Evolutionary conservation across 2,113 vertebrate genomes (phyloP), one percentile per base, ranked within the genome.

Genomic region (Chloroceryle aenea): DNA sequence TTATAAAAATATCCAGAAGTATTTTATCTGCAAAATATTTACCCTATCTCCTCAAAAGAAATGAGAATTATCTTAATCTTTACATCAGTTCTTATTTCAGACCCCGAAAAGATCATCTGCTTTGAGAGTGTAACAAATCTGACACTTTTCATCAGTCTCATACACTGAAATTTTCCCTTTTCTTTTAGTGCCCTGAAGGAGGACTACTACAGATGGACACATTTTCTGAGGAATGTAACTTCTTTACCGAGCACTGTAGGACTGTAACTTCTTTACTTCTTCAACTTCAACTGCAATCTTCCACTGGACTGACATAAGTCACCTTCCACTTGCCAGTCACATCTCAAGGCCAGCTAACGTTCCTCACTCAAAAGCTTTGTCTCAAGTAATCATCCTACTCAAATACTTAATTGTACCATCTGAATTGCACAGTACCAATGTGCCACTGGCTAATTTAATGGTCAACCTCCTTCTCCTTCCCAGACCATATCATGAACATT

Each of bases 21-120:
- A 71, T 84, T 88, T 89, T 69, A 82, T 83, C 87, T 67, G 38
- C 40, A 90, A 94, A 96, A 90, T 93, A 94, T 94, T 91, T 90
- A 85, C 34, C n/a, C 55, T 83, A 34, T 96, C 45, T 71, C 15
- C 23, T 26, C 19, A 77, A 58, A 89, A 91, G 29, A 83, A 90
- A 78, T 40, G 0, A 81, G 15, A 6, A 93, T 64, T 91, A 81
- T 87, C 71, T 84, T 88, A 82, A 89, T 81, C 86, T 89, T 96
- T 71, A 64, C 48, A 82, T 87, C 78, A 74, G 50, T 86, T 82
- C 27, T 89, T 67, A 84, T 56, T 91, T 93, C 53, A 80, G 55
- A 90, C 85, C 75, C 75, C 93, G 75, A 93, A 88, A 77, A 73
- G 6, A 38, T 55, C 77, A 32, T 77, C 58, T 7, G 4, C 78